phyloP scores from a whole-genome alignment of 2,113 vertebrate species.

The Smithornis capensis region DNA sequence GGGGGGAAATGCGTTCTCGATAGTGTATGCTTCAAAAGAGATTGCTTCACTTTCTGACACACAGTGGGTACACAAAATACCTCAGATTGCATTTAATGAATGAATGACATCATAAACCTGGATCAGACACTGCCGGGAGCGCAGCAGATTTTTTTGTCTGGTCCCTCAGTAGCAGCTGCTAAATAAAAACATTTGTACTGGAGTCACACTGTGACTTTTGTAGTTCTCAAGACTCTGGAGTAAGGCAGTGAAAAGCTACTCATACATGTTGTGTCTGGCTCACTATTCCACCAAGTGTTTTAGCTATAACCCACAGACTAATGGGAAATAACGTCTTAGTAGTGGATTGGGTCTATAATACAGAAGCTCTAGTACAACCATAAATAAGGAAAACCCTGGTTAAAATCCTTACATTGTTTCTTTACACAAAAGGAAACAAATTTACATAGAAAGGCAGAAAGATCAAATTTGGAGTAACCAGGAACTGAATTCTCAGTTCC shows the following conservation, averaged over 20 bases:
- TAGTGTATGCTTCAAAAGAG: background rate
- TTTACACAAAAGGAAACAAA: too few relatives aligned
- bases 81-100: background rate
- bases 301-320: background rate
- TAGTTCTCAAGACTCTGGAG: background rate
- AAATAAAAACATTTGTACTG: conserved; percentile 18
- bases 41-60: background rate
- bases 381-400: too few relatives aligned
- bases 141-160: background rate
- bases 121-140: background rate
- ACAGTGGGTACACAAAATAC: background rate
- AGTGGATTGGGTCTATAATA: too few relatives aligned
- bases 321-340: too few relatives aligned
- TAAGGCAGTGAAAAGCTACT: background rate
- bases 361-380: too few relatives aligned
- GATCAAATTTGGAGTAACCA: too few relatives aligned
- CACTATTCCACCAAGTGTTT: background rate
- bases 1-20: background rate
- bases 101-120: background rate
- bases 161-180: background rate
- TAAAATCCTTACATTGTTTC: too few relatives aligned
- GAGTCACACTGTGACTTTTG: background rate
- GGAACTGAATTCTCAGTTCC: background rate
- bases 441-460: too few relatives aligned
- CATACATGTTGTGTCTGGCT: background rate